phyloP scores from a whole-genome alignment of 2,888 invertebrate genomes.

The Onchidella celtica region DNA sequence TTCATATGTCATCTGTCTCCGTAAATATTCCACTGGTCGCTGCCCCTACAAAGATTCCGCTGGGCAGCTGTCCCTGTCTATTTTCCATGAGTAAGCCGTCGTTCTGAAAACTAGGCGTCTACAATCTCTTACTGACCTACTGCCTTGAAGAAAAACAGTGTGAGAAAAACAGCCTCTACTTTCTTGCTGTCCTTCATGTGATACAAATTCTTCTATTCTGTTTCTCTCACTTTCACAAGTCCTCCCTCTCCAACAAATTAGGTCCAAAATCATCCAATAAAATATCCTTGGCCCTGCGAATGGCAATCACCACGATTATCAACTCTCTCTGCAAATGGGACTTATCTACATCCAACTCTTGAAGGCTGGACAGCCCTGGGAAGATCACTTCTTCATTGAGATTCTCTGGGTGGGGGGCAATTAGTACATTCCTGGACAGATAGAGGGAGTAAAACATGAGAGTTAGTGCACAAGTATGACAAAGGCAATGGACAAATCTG shows the following conservation, averaged over 20 bases:
- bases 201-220: neutral
- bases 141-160: too few relatives aligned
- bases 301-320: conserved; percentile 48
- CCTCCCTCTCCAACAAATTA: conserved; percentile 17
- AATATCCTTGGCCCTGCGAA: conserved; percentile 53
- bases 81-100: too few relatives aligned
- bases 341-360: conserved; percentile 37
- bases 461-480: too few relatives aligned
- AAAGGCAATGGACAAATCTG: too few relatives aligned
- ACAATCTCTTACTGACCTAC: too few relatives aligned
- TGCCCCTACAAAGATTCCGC: too few relatives aligned
- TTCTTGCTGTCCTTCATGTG: neutral
- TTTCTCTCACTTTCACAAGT: conserved; percentile 5
- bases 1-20: too few relatives aligned
- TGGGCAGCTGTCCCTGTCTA: too few relatives aligned
- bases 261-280: conserved; percentile 51
- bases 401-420: conserved; percentile 71
- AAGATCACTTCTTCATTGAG: conserved; percentile 67
- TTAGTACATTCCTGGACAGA: conserved; percentile 64
- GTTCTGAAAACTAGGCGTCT: too few relatives aligned
- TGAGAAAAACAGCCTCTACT: too few relatives aligned
- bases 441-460: neutral
- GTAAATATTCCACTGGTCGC: too few relatives aligned
- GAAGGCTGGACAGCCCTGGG: conserved; percentile 64
- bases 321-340: conserved; percentile 39